Evolutionary conservation across 2,888 invertebrate species (phyloP).

Genomic region (Andrena trimmerana): DNA sequence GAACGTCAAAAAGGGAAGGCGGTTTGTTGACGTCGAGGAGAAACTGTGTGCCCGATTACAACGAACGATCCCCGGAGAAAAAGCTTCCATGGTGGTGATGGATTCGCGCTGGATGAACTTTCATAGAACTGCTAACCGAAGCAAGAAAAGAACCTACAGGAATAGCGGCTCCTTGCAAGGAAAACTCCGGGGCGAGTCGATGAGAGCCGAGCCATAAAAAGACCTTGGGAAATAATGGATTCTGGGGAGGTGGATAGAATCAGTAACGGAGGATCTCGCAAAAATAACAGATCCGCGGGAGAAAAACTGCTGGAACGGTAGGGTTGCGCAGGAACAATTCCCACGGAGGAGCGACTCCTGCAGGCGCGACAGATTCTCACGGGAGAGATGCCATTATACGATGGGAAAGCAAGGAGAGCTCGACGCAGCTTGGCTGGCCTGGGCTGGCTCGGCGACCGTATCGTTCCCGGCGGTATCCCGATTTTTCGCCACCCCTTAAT

Average conservation of each 20-base stretch:
- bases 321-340: background rate
- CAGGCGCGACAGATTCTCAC: background rate
- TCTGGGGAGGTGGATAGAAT: conserved; percentile 19
- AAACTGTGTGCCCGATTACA: background rate
- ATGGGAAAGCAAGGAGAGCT: background rate
- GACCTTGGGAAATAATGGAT: conserved; percentile 21
- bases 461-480: too few species aligned
- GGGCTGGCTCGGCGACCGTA: too few species aligned
- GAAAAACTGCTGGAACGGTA: conserved; percentile 13
- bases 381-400: background rate
- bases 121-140: background rate
- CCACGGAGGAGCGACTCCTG: conserved; percentile 13
- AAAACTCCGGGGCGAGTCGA: conserved; percentile 14
- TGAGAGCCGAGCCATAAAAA: conserved; percentile 19
- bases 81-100: background rate
- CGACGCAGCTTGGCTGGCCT: too few species aligned
- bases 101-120: conserved; percentile 7
- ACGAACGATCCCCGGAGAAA: background rate
- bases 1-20: background rate
- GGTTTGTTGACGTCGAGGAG: background rate
- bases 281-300: conserved; percentile 12
- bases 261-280: conserved; percentile 3
- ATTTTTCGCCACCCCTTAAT: background rate
- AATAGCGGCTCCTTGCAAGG: background rate
- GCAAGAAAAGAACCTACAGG: conserved; percentile 8